Evolutionary conservation across 1,140 invertebrate genomes (phyloP).

Genomic region (Drosophila asahinai): DNA sequence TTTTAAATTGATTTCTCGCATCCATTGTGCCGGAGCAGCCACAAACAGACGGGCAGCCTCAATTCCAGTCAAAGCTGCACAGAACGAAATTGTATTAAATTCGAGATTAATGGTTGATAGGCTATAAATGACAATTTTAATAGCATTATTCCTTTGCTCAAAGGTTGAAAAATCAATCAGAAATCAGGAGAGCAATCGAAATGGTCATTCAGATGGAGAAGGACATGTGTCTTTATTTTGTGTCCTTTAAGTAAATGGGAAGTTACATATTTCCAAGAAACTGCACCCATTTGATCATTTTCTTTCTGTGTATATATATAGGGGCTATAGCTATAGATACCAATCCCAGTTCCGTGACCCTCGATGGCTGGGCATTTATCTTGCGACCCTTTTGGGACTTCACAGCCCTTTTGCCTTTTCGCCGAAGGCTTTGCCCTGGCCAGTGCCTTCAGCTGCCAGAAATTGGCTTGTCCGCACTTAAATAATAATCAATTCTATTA

Average conservation of each 20-base stretch:
- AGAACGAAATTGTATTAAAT: neutral
- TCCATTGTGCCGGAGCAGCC: slow-evolving; percentile 57
- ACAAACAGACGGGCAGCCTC: slow-evolving; percentile 36
- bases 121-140: neutral
- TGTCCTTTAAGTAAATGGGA: too few relatives aligned
- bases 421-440: neutral
- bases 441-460: slow-evolving; percentile 24
- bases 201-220: neutral
- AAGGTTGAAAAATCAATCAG: too few relatives aligned
- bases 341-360: slow-evolving; percentile 28
- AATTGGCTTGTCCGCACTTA: slow-evolving; percentile 76
- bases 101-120: neutral
- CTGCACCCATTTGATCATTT: neutral
- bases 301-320: slow-evolving; percentile 5
- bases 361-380: slow-evolving; percentile 53
- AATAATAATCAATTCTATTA: slow-evolving; percentile 83
- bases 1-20: slow-evolving; percentile 79
- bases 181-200: neutral
- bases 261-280: too few relatives aligned
- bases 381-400: slow-evolving; percentile 59
- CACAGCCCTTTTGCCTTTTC: slow-evolving; percentile 27
- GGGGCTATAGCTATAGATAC: slow-evolving; percentile 1
- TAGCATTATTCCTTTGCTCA: neutral
- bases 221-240: neutral
- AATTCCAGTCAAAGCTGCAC: slow-evolving; percentile 15